A percentile compares a stretch with the other conserved stretches of the same genome.
Conservation (phyloP, 2,113 vertebrate genomes). For the Campylomormyrus numenius region DNA sequence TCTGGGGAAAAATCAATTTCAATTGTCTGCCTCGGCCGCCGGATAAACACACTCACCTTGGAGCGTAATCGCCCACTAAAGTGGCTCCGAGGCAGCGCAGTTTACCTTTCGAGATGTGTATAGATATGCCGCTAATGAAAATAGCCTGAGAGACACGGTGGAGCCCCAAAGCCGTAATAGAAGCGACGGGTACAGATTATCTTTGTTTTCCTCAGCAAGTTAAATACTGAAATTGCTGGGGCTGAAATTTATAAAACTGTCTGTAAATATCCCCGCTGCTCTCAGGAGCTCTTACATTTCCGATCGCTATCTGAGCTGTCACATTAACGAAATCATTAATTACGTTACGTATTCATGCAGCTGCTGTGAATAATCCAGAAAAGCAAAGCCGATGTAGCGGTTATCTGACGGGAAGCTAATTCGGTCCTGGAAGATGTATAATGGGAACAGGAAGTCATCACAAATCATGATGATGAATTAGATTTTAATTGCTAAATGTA, state of each 20-base stretch:
- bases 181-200: neutral
- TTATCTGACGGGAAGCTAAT: neutral
- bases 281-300: neutral
- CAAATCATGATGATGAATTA: neutral
- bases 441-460: neutral
- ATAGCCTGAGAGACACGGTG: neutral
- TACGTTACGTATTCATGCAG: neutral
- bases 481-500: neutral
- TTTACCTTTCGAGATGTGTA: neutral
- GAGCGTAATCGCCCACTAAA: neutral
- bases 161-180: neutral
- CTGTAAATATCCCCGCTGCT: neutral
- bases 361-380: neutral
- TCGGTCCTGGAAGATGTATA: neutral
- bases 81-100: neutral
- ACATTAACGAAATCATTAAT: neutral
- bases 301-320: neutral
- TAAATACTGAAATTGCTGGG: neutral
- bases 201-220: neutral
- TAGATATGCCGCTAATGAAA: neutral
- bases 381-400: neutral
- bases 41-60: conserved; percentile 11
- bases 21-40: neutral
- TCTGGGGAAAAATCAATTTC: conserved; percentile 8
- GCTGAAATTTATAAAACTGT: neutral